A percentile compares a stretch with the other conserved stretches of the same genome.
Conservation (phyloP, 1,140 invertebrate species). For the Drosophila nigromelanica region DNA sequence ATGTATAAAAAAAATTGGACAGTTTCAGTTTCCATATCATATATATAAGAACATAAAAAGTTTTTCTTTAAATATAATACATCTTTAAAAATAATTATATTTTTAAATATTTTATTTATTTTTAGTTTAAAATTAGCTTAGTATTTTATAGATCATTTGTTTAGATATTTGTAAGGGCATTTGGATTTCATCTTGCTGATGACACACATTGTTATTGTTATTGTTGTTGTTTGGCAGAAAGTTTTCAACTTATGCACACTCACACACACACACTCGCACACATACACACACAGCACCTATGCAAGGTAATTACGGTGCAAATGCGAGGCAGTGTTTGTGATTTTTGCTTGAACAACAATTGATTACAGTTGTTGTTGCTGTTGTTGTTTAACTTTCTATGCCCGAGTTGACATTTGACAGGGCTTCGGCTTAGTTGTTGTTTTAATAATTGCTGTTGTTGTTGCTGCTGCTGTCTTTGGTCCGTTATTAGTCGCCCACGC, state of each 20-base stretch:
- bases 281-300: constrained; percentile 38
- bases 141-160: neutral
- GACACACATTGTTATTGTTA: neutral
- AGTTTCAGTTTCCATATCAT: neutral
- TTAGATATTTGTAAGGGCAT: neutral
- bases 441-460: constrained; percentile 43
- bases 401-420: constrained; percentile 33
- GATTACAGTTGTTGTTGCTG: constrained; percentile 67
- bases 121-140: neutral
- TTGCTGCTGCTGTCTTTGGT: constrained; percentile 12
- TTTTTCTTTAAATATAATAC: no score
- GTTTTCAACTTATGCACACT: constrained; percentile 37
- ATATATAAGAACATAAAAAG: no score
- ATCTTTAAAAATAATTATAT: no score
- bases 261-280: constrained; percentile 10
- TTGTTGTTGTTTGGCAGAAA: constrained; percentile 51
- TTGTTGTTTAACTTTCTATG: constrained; percentile 32
- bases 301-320: constrained; percentile 70
- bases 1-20: no score
- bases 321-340: constrained; percentile 67
- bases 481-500: constrained; percentile 45
- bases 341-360: constrained; percentile 76
- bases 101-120: no score
- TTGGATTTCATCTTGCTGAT: constrained; percentile 1
- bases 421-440: constrained; percentile 24